Conservation (phyloP, 2,797 vertebrate genomes). For the Ataeniobius toweri region DNA sequence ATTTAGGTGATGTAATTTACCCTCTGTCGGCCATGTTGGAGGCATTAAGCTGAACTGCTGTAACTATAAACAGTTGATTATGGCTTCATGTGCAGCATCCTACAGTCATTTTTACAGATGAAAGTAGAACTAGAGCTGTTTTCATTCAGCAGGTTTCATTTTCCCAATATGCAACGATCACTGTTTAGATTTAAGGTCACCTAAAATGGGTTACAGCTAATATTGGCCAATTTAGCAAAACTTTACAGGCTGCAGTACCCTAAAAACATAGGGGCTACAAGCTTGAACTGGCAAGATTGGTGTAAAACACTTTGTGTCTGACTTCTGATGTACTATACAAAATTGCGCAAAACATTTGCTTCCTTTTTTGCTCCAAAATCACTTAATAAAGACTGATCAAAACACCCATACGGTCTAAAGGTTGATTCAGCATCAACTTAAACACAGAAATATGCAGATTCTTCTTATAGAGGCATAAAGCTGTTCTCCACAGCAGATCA, state of each 20-base stretch:
- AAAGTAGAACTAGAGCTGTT: background rate
- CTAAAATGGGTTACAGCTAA: background rate
- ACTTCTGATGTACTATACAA: background rate
- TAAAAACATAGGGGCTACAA: background rate
- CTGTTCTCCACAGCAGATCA: too few relatives aligned
- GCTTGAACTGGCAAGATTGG: background rate
- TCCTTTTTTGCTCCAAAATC: background rate
- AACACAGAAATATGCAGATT: background rate
- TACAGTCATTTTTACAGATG: background rate
- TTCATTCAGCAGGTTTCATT: background rate
- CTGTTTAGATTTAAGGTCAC: background rate
- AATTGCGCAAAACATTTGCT: background rate
- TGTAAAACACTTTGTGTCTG: background rate
- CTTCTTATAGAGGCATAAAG: too few relatives aligned
- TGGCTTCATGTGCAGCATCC: background rate
- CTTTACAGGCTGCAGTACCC: too few relatives aligned
- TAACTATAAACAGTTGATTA: conserved; percentile 10
- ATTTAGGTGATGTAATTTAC: conserved; percentile 33
- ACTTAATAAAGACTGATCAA: too few relatives aligned
- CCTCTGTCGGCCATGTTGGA: conserved; percentile 44
- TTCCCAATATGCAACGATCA: background rate
- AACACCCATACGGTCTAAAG: too few relatives aligned
- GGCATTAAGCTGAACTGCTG: conserved; percentile 2
- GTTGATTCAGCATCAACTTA: too few relatives aligned
- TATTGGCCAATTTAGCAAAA: background rate